These are phyloP conservation scores for Cynodonichthys magdalenae DNA, from an alignment of 2,797 vertebrate species.

Conservation along the genomic window DNA sequence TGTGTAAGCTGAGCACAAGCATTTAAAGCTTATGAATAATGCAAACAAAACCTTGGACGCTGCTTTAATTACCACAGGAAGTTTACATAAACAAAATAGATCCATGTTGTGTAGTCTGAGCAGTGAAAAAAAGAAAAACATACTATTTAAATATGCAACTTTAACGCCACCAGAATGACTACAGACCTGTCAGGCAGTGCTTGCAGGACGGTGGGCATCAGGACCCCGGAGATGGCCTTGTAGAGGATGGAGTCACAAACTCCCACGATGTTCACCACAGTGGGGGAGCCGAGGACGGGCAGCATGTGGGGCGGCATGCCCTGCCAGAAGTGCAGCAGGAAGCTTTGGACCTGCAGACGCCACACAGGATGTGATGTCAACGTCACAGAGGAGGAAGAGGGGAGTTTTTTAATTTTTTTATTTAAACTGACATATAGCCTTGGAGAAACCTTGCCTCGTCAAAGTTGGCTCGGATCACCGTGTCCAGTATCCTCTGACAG, in stretches of 20 bases:
- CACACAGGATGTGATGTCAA: slow-evolving; percentile 9
- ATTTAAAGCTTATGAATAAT: neutral
- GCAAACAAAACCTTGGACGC: neutral
- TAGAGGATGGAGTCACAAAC: slow-evolving; percentile 99
- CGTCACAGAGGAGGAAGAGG: slow-evolving; percentile 2
- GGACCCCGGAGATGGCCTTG: slow-evolving; percentile 98
- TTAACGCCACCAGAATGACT: neutral
- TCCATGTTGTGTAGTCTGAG: neutral
- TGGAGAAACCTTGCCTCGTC: slow-evolving; percentile 87
- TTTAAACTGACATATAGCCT: neutral
- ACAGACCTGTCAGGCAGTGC: slow-evolving; percentile 92
- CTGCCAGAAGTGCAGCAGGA: slow-evolving; percentile 99
- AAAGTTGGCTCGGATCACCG: slow-evolving; percentile 98
- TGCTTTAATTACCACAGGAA: neutral
- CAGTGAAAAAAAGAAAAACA: neutral
- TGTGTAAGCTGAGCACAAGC: neutral
- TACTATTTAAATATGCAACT: neutral
- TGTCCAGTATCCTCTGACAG: slow-evolving; percentile 99
- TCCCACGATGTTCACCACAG: slow-evolving; percentile 97
- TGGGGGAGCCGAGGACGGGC: slow-evolving; percentile 93
- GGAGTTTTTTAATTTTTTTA: too few species aligned
- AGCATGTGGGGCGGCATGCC: slow-evolving; percentile 99
- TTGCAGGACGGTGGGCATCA: slow-evolving; percentile 98
- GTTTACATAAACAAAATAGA: neutral
- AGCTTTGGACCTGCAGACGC: slow-evolving; percentile 92